Evolutionary conservation across 2,888 invertebrate genomes (phyloP).

Genomic region (Ochropleura leucogaster): DNA sequence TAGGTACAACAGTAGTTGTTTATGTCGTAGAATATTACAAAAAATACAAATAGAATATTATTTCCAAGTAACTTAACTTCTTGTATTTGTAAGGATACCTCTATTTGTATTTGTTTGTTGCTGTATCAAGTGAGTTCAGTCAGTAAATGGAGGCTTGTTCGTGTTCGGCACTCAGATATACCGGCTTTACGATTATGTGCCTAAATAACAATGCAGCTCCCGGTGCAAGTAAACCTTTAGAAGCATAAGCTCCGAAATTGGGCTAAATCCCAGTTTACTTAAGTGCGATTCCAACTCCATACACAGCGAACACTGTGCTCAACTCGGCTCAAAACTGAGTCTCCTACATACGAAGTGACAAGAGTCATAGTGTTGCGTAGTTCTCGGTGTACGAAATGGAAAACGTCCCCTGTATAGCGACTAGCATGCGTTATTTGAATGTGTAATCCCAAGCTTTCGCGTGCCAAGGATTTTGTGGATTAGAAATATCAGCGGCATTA

Average conservation of each 20-base stretch:
- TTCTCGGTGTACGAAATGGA: conserved; percentile 69
- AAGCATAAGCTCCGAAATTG: conserved; percentile 81
- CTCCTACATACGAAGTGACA: conserved; percentile 57
- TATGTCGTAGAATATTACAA: background rate
- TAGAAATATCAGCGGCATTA: conserved; percentile 76
- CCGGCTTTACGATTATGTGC: conserved; percentile 57
- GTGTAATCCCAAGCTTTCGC: conserved; percentile 78
- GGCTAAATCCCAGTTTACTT: conserved; percentile 82
- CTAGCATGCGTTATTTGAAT: conserved; percentile 81
- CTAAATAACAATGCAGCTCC: conserved; percentile 72
- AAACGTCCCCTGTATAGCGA: conserved; percentile 67
- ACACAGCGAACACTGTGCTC: conserved; percentile 71
- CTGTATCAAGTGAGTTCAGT: conserved; percentile 20
- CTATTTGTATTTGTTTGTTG: background rate
- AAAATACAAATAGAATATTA: background rate
- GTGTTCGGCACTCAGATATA: conserved; percentile 39
- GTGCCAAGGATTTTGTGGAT: conserved; percentile 83
- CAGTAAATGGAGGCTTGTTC: conserved; percentile 40
- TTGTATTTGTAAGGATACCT: background rate
- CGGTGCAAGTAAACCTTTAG: conserved; percentile 76
- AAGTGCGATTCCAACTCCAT: conserved; percentile 74
- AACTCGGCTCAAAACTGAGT: conserved; percentile 63
- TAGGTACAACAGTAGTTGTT: background rate
- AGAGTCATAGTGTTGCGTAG: conserved; percentile 63
- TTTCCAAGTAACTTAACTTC: conserved; percentile 1